Conservation (phyloP, 1,140 invertebrate genomes). For the Teleopsis dalmanni region DNA sequence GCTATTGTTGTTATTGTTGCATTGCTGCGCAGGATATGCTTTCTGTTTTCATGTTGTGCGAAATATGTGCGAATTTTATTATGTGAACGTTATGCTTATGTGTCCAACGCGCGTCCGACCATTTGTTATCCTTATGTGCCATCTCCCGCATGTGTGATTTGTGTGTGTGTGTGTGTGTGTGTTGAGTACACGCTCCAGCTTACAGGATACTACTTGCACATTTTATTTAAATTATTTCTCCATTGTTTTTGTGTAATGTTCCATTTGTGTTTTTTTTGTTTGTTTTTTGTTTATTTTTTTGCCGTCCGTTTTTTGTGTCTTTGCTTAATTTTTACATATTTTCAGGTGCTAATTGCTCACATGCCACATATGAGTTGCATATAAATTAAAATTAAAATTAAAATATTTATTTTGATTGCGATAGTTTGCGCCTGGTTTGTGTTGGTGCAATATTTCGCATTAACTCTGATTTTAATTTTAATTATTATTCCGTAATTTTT, state of each 20-base stretch:
- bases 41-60: constrained; percentile 25
- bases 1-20: background rate
- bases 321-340: constrained; percentile 43
- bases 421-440: background rate
- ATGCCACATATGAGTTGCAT: constrained; percentile 41
- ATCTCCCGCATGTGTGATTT: background rate
- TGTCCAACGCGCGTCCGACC: constrained; percentile 17
- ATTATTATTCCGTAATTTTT: background rate
- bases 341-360: constrained; percentile 45
- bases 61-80: constrained; percentile 42
- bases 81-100: constrained; percentile 35
- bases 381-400: constrained; percentile 41
- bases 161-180: background rate
- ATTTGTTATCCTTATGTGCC: background rate
- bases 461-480: constrained; percentile 1
- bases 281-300: constrained; percentile 13
- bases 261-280: background rate
- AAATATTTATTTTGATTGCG: constrained; percentile 14
- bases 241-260: background rate
- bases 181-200: background rate
- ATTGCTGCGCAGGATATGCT: constrained; percentile 23
- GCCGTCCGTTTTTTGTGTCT: constrained; percentile 19
- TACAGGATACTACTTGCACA: constrained; percentile 5
- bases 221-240: constrained; percentile 15
- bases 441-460: constrained; percentile 1